A percentile compares a stretch with the other conserved stretches of the same genome.
phyloP scores from a whole-genome alignment of 1,140 invertebrate species.

The Drosophila neocordata region DNA sequence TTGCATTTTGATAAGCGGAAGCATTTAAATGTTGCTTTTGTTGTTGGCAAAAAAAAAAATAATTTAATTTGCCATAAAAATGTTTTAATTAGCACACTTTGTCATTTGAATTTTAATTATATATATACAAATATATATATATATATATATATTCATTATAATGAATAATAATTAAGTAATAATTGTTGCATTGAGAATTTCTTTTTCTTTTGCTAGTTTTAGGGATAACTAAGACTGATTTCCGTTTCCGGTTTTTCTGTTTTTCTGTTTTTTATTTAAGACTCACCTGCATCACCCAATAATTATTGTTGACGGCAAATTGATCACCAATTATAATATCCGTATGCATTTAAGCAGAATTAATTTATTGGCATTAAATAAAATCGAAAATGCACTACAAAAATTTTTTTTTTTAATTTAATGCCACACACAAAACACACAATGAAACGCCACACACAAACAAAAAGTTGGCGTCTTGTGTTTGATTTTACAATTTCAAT shows the following conservation, averaged over 20 bases:
- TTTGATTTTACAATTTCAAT: conserved; percentile 20
- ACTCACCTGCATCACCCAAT: conserved; percentile 83
- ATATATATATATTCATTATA: conserved; percentile 19
- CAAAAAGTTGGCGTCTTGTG: conserved; percentile 10
- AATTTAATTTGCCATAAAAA: conserved; percentile 57
- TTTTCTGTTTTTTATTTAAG: background rate
- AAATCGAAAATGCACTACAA: conserved; percentile 22
- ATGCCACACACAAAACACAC: background rate
- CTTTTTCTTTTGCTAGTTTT: background rate
- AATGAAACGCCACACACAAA: conserved; percentile 3
- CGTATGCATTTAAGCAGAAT: conserved; percentile 82
- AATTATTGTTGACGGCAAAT: conserved; percentile 81
- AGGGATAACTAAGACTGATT: background rate
- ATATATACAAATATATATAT: no score
- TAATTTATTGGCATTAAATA: conserved; percentile 59
- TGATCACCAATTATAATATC: conserved; percentile 83
- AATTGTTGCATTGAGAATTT: background rate
- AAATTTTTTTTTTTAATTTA: background rate
- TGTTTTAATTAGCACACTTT: conserved; percentile 65
- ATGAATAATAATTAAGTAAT: conserved; percentile 47
- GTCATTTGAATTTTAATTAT: background rate
- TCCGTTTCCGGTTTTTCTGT: background rate
- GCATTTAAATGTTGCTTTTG: conserved; percentile 37
- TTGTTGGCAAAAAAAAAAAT: conserved; percentile 31
- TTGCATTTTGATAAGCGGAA: conserved; percentile 75